Base-by-base conservation (phyloP, 2,113 vertebrate species). In the Perognathus longimembris region DNA sequence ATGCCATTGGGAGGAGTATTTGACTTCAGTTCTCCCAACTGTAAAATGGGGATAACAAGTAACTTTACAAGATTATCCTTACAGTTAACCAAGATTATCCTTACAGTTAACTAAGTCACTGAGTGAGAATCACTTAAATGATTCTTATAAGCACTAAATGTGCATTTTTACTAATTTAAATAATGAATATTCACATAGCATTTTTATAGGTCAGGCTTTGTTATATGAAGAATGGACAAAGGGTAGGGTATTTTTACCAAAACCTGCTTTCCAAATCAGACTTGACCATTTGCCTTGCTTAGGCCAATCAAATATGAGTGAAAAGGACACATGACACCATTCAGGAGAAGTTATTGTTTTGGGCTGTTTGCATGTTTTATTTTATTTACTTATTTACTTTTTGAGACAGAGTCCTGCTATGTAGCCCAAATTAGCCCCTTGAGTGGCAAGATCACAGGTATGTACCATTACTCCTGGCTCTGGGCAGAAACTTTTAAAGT, bases 81-180 rank as follows among this genome's bases (percentile, higher is more conserved):
- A 90, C 80, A 59, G 93, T 76, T 34, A 71, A 15, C 50, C 70
- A 80, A 74, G 15, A n/a, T n/a, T n/a, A n/a, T n/a, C n/a, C n/a
- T 92, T 76, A 90, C 84, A 64, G 93, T 76, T 34, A 71, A 15
- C 42, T 76, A 80, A 69, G 12, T 71, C 42, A 12, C 18, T 21
- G 3, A 61, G 12, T 71, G 18, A 57, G 86, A 87, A 75, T 45
- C 40, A 95, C 18, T 45, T 69, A 50, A 57, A 8, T 73, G 22
- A 20, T 32, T 7, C 26, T 26, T 45, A 1, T 75, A 89, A 82
- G 38, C 21, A 22, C 11, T 32, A 9, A 74, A 70, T 75, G 20
- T 6, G 61, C 57, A 50, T 38, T 24, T 34, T 34, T 38, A 85
- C 54, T 75, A 75, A 83, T 59, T 80, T 59, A 70, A 71, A 61